These are phyloP conservation scores for Sebastes minor DNA, from an alignment of 2,797 vertebrate species.

Conservation along the genomic window DNA sequence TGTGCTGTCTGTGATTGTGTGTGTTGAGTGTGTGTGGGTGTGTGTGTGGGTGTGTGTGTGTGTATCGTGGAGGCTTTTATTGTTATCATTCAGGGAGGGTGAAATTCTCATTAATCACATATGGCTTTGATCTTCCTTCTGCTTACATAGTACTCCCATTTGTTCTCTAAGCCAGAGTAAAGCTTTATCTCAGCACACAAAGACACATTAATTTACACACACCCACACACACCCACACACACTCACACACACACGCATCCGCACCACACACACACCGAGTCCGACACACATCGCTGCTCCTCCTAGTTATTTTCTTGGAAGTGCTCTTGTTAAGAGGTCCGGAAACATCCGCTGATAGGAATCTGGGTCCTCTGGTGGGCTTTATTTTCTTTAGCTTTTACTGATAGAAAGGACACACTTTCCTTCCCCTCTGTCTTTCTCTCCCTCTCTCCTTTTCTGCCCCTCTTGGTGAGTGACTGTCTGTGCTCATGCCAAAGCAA, in stretches of 20 bases:
- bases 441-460: constrained; percentile 34
- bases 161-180: constrained; percentile 57
- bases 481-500: constrained; percentile 76
- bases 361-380: constrained; percentile 73
- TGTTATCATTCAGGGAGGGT: constrained; percentile 66
- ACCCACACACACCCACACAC: constrained; percentile 9
- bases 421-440: constrained; percentile 42
- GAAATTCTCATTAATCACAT: constrained; percentile 71
- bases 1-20: constrained; percentile 22
- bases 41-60: constrained; percentile 24
- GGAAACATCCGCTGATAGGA: constrained; percentile 80
- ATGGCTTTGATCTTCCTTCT: constrained; percentile 72
- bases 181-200: constrained; percentile 66
- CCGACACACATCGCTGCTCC: constrained; percentile 62
- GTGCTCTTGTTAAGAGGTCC: constrained; percentile 70
- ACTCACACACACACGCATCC: constrained; percentile 30
- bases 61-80: constrained; percentile 40
- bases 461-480: constrained; percentile 63
- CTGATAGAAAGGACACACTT: constrained; percentile 71
- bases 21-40: background rate
- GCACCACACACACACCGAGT: constrained; percentile 17
- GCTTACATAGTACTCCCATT: constrained; percentile 68
- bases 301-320: constrained; percentile 76
- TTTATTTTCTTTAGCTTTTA: constrained; percentile 77
- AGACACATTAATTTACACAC: constrained; percentile 52